These are phyloP conservation scores for Crenichthys baileyi DNA, from an alignment of 2,797 vertebrate species.

Conservation along the genomic window DNA sequence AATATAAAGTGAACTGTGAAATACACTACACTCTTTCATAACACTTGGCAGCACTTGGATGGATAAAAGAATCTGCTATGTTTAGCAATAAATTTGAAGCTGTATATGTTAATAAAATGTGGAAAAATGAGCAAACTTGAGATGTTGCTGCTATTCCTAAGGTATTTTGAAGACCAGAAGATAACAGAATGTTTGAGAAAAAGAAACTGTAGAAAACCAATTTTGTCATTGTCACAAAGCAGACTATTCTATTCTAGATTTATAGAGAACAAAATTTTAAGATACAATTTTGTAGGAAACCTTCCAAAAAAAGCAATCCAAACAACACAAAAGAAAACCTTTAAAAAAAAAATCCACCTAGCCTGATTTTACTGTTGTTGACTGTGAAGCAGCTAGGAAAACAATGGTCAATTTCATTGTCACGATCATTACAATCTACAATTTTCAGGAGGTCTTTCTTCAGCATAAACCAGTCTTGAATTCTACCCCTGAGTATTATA, in stretches of 20 bases:
- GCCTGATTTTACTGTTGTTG: constrained; percentile 27
- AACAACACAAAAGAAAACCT: not conserved
- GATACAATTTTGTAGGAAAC: not conserved
- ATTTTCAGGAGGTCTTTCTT: not conserved
- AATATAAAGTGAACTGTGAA: not conserved
- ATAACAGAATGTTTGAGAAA: constrained; percentile 27
- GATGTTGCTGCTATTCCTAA: constrained; percentile 15
- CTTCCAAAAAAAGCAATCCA: not conserved
- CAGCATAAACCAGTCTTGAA: not conserved
- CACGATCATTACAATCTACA: not conserved
- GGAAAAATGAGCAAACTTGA: constrained; percentile 23
- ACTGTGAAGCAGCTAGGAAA: constrained; percentile 9
- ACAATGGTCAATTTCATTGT: not conserved
- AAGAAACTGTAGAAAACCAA: constrained; percentile 42
- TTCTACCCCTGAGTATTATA: not conserved
- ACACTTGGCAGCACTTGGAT: not conserved
- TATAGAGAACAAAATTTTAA: not conserved
- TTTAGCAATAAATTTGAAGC: constrained; percentile 9
- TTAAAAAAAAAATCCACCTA: not conserved
- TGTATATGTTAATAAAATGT: constrained; percentile 1
- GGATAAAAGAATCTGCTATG: constrained; percentile 5
- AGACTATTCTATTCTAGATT: constrained; percentile 7
- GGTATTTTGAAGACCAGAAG: constrained; percentile 22
- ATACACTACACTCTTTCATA: not conserved
- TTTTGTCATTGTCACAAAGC: constrained; percentile 39